A percentile compares a stretch with the other conserved stretches of the same genome.
phyloP scores from a whole-genome alignment of 1,140 invertebrate genomes.

The Heliconius himera region DNA sequence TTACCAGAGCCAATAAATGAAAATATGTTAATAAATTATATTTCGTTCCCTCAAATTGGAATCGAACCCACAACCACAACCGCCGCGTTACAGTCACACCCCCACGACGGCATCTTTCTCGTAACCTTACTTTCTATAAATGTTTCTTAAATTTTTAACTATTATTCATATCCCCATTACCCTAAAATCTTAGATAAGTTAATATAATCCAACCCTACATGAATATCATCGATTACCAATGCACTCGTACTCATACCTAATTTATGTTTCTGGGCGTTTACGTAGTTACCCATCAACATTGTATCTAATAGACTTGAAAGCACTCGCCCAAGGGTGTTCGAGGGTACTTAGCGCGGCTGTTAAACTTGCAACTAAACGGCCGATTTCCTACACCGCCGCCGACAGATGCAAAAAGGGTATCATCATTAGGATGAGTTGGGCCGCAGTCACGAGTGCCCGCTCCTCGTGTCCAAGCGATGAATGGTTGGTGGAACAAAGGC shows the following conservation, averaged over 20 bases:
- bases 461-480: slow-evolving; percentile 32
- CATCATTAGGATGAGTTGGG: slow-evolving; percentile 44
- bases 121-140: too few relatives aligned
- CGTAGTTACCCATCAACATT: slow-evolving; percentile 55
- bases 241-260: slow-evolving; percentile 20
- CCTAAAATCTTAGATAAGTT: too few relatives aligned
- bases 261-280: slow-evolving; percentile 37
- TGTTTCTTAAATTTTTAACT: too few relatives aligned
- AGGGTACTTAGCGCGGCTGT: slow-evolving; percentile 46
- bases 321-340: slow-evolving; percentile 45
- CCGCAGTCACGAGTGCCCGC: slow-evolving; percentile 29
- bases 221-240: slow-evolving; percentile 28
- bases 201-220: not conserved
- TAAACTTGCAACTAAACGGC: slow-evolving; percentile 47
- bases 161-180: too few relatives aligned
- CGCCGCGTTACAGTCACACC: too few relatives aligned
- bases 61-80: too few relatives aligned
- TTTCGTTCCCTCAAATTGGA: too few relatives aligned
- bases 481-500: slow-evolving; percentile 56
- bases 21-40: too few relatives aligned
- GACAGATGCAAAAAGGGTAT: slow-evolving; percentile 45
- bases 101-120: too few relatives aligned
- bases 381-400: slow-evolving; percentile 46
- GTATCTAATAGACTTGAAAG: slow-evolving; percentile 53
- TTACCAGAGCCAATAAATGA: too few relatives aligned